Base-by-base conservation (phyloP, 2,113 vertebrate species). In the Elachura formosa region DNA sequence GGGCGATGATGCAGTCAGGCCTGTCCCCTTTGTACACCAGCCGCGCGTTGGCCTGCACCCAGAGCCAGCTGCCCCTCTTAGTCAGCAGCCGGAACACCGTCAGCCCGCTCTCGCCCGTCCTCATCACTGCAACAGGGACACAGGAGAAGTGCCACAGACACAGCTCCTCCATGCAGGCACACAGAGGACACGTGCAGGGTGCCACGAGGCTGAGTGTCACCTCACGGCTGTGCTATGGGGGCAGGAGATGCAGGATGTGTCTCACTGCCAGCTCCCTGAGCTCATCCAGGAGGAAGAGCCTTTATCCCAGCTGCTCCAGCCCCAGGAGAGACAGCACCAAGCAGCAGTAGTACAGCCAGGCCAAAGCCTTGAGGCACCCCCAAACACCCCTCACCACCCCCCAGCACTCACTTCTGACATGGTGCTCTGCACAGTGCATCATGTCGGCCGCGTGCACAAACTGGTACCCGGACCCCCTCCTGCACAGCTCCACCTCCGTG, bases 11-110 rank as follows among this genome's bases (percentile, higher is more conserved):
- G 93, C 98, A 98, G 17, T 98, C 98, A 0, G 98, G 98, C 43
- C 96, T 71, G 73, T 98, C 98, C 8, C 62, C 98, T 89, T 98
- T 98, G 96, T 97, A 98, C 36, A 99, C 95, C 29, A 99, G 95
- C 84, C 97, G 88, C 6, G 98, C 98, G 0, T 96, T 98, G 84
- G 98, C 28, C 95, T 99, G 98, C 49, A 99, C 97, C 98, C 99
- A 99, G 69, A 98, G 28, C 98, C 98, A 99, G 73, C 79, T 19
- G 1, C 91, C 76, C 1, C 87, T 84, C 85, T 99, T 99, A 40
- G 97, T 98, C 68, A 99, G 98, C 25, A 98, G 97, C 89, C 98
- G 84, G 97, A 99, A 98, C 10, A 98, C 97, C 0, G 96, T 97
- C 82, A 98, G 85, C 16, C 98, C 98, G 1, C 68, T 98, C 93